Conservation (phyloP, 2,888 invertebrate species). For the Stenodema calcarata region DNA sequence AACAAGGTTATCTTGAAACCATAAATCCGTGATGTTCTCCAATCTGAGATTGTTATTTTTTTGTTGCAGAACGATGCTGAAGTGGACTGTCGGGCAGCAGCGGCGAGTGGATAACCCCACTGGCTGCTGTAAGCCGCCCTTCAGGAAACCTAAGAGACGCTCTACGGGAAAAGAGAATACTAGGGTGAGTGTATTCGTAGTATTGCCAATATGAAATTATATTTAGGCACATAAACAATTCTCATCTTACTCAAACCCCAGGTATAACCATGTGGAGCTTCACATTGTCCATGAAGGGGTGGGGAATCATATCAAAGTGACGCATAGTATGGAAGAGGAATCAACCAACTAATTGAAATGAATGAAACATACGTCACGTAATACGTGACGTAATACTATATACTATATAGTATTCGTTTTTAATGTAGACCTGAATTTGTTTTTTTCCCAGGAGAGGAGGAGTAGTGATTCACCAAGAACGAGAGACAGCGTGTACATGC, state of each 20-base stretch:
- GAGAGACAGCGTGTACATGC: conserved; percentile 58
- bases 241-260: no score
- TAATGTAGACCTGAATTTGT: background rate
- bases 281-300: no score
- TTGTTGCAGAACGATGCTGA: conserved; percentile 57
- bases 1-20: background rate
- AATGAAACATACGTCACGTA: no score
- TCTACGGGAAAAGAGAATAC: conserved; percentile 52
- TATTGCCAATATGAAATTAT: no score
- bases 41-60: background rate
- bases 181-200: conserved; percentile 6
- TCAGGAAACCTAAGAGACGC: conserved; percentile 50
- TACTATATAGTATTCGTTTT: background rate
- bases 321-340: no score
- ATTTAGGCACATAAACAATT: no score
- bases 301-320: no score
- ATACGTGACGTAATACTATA: no score
- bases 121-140: conserved; percentile 51
- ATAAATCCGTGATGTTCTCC: background rate
- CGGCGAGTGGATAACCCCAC: conserved; percentile 47
- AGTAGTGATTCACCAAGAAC: conserved; percentile 35
- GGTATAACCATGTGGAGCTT: no score
- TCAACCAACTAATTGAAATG: no score
- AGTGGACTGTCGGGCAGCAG: conserved; percentile 59
- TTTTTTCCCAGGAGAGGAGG: conserved; percentile 34